These are phyloP conservation scores for Leucoraja ocellata DNA, from an alignment of 2,797 vertebrate genomes.

Conservation along the genomic window DNA sequence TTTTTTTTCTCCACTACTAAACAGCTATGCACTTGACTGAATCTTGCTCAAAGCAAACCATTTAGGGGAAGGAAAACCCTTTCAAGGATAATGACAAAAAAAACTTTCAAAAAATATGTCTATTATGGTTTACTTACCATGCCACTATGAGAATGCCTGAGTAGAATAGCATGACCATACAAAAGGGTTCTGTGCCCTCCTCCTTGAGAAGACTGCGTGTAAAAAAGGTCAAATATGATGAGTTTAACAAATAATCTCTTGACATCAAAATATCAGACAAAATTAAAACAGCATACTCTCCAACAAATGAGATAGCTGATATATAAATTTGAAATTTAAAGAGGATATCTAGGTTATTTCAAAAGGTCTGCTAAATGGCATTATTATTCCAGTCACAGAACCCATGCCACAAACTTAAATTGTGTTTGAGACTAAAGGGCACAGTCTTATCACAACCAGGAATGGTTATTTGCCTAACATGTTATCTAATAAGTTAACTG, in stretches of 20 bases:
- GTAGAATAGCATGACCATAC: conserved; percentile 86
- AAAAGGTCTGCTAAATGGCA: too few relatives aligned
- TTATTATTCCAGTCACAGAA: too few relatives aligned
- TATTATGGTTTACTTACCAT: conserved; percentile 66
- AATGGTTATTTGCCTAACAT: too few relatives aligned
- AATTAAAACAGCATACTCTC: not conserved
- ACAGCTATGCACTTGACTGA: not conserved
- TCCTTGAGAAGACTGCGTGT: conserved; percentile 78
- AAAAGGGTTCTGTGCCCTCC: conserved; percentile 85
- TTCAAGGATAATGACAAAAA: not conserved
- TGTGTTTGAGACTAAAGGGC: too few relatives aligned
- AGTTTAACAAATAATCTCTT: not conserved
- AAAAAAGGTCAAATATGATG: not conserved
- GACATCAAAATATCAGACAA: not conserved
- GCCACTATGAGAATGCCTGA: conserved; percentile 79
- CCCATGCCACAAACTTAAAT: too few relatives aligned
- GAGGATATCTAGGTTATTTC: not conserved
- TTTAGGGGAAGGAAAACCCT: not conserved
- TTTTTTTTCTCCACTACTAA: not conserved
- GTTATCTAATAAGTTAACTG: too few relatives aligned
- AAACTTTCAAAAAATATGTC: not conserved
- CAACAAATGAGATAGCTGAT: not conserved
- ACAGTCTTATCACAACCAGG: too few relatives aligned
- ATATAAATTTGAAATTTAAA: not conserved
- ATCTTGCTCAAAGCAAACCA: too few relatives aligned